Percentiles rank a stretch among this genome's conserved stretches.
phyloP scores from a whole-genome alignment of 1,140 invertebrate species.

The Drosophila murphyi region DNA sequence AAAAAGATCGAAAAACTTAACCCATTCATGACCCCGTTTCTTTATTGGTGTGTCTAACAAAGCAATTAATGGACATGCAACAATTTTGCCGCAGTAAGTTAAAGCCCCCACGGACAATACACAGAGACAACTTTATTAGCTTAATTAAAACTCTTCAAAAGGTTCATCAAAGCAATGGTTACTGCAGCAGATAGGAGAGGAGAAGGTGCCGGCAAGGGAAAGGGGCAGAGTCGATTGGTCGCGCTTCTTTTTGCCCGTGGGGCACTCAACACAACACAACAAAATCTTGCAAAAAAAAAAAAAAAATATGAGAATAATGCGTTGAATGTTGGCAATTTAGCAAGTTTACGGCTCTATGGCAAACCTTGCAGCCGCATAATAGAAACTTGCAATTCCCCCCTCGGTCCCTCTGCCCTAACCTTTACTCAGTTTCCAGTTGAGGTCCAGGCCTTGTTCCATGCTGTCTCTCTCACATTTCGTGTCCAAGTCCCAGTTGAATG shows the following conservation, averaged over 20 bases:
- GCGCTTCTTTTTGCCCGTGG: conserved; percentile 54
- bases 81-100: conserved; percentile 38
- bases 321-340: conserved; percentile 80
- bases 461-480: conserved; percentile 34
- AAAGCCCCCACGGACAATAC: conserved; percentile 19
- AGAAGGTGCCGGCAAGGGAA: conserved; percentile 3
- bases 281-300: conserved; percentile 11
- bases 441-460: conserved; percentile 34
- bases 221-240: conserved; percentile 58
- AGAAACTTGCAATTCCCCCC: conserved; percentile 55
- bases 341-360: conserved; percentile 69
- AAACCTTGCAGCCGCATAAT: conserved; percentile 62
- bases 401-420: neutral
- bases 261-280: conserved; percentile 19
- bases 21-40: conserved; percentile 60
- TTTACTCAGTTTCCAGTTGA: conserved; percentile 9
- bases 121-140: conserved; percentile 77
- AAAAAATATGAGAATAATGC: conserved; percentile 57
- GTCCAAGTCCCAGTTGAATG: conserved; percentile 62
- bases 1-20: conserved; percentile 17
- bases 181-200: neutral
- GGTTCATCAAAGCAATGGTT: conserved; percentile 57
- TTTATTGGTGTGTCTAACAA: conserved; percentile 72
- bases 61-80: conserved; percentile 75
- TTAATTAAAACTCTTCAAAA: conserved; percentile 79